These are phyloP conservation scores for Salmo trutta DNA, from an alignment of 2,797 vertebrate species.

Conservation along the genomic window DNA sequence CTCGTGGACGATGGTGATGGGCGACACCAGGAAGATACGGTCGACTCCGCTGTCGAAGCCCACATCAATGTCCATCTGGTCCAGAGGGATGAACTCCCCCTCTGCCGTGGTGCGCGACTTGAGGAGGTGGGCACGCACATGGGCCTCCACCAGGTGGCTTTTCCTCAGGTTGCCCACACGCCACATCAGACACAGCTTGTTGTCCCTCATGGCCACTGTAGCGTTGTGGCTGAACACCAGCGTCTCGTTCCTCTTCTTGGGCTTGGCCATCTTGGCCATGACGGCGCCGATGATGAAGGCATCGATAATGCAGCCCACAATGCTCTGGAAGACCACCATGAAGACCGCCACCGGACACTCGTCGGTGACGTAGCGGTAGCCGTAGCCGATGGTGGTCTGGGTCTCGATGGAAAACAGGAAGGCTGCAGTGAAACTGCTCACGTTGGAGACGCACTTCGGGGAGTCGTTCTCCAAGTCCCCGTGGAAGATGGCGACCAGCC, in stretches of 20 bases:
- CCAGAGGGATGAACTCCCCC: conserved; percentile 96
- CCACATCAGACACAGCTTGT: conserved; percentile 98
- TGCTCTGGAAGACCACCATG: conserved; percentile 98
- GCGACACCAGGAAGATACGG: conserved; percentile 96
- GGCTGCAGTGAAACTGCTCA: conserved; percentile 93
- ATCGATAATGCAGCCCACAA: conserved; percentile 97
- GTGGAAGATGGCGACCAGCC: conserved; percentile 93
- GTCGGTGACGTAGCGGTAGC: conserved; percentile 93
- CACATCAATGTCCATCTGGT: conserved; percentile 96
- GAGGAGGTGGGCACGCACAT: conserved; percentile 93
- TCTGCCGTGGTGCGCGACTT: conserved; percentile 92
- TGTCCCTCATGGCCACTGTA: conserved; percentile 94
- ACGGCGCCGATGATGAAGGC: conserved; percentile 98
- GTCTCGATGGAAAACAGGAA: conserved; percentile 99
- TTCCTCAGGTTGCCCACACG: conserved; percentile 94
- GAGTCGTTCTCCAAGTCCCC: conserved; percentile 83
- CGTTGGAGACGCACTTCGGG: conserved; percentile 88
- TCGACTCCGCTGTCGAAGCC: conserved; percentile 97
- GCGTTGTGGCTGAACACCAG: conserved; percentile 95
- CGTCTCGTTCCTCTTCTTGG: conserved; percentile 97
- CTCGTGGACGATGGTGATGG: conserved; percentile 95
- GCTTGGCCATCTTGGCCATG: conserved; percentile 99
- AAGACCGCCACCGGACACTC: conserved; percentile 95
- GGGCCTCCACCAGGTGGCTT: conserved; percentile 96
- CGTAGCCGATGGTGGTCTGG: conserved; percentile 97